phyloP scores from a whole-genome alignment of 1,140 invertebrate species.

The Leptinotarsa defecta region DNA sequence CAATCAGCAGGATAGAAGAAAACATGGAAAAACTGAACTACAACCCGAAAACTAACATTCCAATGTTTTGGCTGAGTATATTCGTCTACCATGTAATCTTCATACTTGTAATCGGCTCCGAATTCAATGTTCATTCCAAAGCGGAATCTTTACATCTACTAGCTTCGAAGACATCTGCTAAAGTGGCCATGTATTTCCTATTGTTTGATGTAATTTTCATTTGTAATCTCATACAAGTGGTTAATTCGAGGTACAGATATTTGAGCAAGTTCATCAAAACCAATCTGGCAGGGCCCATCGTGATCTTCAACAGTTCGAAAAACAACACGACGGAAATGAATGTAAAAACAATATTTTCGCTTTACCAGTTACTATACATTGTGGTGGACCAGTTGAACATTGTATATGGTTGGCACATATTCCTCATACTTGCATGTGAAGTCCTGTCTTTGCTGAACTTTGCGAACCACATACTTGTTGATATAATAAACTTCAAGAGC shows the following conservation, averaged over 20 bases:
- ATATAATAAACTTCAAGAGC: not conserved
- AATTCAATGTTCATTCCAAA: not conserved
- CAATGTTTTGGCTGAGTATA: not conserved
- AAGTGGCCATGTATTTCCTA: not conserved
- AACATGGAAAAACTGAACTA: not conserved
- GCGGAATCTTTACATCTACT: not conserved
- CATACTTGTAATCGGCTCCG: not conserved
- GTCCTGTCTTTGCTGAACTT: not conserved
- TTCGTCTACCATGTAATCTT: not conserved
- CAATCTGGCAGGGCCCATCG: not conserved
- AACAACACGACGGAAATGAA: not conserved
- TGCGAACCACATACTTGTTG: not conserved
- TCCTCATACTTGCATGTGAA: not conserved
- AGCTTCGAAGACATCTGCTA: not conserved
- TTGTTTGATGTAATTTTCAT: not conserved
- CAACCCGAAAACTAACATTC: not conserved
- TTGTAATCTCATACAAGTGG: not conserved
- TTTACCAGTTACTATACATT: slow-evolving; percentile 6
- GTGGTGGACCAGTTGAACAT: slow-evolving; percentile 6
- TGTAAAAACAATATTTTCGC: not conserved
- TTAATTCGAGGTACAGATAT: not conserved
- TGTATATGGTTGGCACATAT: slow-evolving; percentile 10
- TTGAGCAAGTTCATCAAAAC: not conserved
- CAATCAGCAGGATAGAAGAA: not conserved
- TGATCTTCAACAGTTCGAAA: not conserved